Conservation (phyloP, 2,113 vertebrate genomes). For the Scomber colias region DNA sequence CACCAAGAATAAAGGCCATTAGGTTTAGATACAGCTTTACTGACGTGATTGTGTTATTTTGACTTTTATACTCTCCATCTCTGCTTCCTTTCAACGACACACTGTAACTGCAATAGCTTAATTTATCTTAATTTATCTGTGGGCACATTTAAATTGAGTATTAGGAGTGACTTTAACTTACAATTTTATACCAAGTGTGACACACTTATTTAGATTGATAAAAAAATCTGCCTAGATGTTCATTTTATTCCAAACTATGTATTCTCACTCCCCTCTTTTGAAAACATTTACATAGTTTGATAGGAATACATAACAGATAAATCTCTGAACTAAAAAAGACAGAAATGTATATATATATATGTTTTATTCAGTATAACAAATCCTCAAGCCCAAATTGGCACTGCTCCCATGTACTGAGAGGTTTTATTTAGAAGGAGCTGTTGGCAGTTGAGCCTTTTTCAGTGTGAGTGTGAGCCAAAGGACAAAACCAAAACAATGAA, state of each 20-base stretch:
- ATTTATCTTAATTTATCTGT: too few species aligned
- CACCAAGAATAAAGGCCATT: too few species aligned
- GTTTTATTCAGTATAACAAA: background rate
- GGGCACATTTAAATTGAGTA: too few species aligned
- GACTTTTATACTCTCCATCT: background rate
- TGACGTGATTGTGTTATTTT: background rate
- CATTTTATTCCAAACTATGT: background rate
- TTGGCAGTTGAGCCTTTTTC: slow-evolving; percentile 4
- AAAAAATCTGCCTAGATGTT: too few species aligned
- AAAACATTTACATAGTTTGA: too few species aligned
- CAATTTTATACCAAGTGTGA: background rate
- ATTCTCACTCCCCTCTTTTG: background rate
- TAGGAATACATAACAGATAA: background rate
- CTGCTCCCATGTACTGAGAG: background rate
- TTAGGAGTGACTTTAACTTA: too few species aligned
- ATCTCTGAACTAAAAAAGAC: background rate
- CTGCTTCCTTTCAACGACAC: too few species aligned
- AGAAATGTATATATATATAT: background rate
- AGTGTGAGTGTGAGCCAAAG: background rate
- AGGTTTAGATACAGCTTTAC: too few species aligned
- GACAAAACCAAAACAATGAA: background rate
- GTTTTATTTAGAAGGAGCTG: slow-evolving; percentile 30
- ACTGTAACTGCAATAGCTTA: background rate
- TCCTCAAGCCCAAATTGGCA: background rate
- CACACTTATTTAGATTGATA: background rate